These are phyloP conservation scores for Trichosurus vulpecula DNA, from an alignment of 2,797 vertebrate species.

Conservation along the genomic window DNA sequence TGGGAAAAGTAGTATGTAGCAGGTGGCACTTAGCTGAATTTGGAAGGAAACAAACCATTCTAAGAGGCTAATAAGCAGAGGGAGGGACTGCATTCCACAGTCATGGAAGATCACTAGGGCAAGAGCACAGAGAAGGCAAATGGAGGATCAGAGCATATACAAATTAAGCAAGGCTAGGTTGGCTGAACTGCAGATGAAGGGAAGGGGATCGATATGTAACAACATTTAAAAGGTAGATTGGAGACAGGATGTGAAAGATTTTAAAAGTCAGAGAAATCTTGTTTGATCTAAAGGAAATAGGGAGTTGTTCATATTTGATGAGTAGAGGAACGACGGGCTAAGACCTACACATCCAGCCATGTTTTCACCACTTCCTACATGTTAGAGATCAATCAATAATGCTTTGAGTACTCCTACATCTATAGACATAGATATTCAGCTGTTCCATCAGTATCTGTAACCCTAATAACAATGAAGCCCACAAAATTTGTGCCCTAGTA, in stretches of 20 bases:
- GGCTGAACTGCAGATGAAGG: too few relatives aligned
- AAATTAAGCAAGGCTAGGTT: too few relatives aligned
- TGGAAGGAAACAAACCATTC: too few relatives aligned
- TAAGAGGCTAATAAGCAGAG: too few relatives aligned
- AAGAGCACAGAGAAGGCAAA: too few relatives aligned
- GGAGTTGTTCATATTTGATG: not conserved
- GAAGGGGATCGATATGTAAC: too few relatives aligned
- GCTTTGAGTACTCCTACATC: not conserved
- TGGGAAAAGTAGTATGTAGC: too few relatives aligned
- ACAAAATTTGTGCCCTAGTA: slow-evolving; percentile 50
- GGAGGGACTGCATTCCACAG: too few relatives aligned
- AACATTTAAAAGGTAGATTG: too few relatives aligned
- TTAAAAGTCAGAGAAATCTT: not conserved
- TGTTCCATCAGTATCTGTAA: slow-evolving; percentile 23
- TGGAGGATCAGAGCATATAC: too few relatives aligned
- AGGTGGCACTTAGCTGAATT: too few relatives aligned
- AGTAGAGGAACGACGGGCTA: not conserved
- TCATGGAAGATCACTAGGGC: too few relatives aligned
- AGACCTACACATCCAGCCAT: not conserved
- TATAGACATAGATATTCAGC: not conserved
- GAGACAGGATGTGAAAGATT: not conserved
- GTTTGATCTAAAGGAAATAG: not conserved
- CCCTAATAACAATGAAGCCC: slow-evolving; percentile 51
- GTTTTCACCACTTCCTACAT: not conserved
- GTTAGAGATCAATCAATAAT: not conserved